These are phyloP conservation scores for Prionchulus punctatus DNA, from an alignment of 2,888 invertebrate genomes.

Conservation along the genomic window DNA sequence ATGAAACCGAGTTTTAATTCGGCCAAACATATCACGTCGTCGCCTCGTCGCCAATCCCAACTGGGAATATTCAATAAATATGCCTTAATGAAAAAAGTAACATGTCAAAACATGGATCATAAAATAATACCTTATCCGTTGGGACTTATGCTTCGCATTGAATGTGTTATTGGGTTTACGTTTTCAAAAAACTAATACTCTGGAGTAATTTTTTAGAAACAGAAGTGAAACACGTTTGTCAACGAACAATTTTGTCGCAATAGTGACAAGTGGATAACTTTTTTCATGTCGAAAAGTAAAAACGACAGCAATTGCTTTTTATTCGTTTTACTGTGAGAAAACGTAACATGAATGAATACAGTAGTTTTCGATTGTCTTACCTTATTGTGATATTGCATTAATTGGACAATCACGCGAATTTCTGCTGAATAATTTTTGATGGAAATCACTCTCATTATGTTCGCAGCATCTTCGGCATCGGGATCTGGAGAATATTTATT, in stretches of 20 bases:
- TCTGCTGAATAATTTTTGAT: slow-evolving; percentile 99
- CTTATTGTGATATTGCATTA: slow-evolving; percentile 99
- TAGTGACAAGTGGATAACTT: no score
- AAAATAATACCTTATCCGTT: not conserved
- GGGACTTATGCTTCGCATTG: no score
- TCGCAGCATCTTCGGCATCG: slow-evolving; percentile 98
- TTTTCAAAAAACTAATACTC: no score
- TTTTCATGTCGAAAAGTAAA: not conserved
- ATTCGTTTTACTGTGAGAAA: no score
- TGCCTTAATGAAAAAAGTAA: slow-evolving; percentile 47
- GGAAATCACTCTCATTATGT: slow-evolving; percentile 99
- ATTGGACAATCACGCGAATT: slow-evolving; percentile 96
- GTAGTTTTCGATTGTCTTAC: no score
- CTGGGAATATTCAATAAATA: slow-evolving; percentile 99
- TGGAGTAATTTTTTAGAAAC: not conserved
- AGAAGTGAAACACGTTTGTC: not conserved
- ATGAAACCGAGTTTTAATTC: slow-evolving; percentile 98
- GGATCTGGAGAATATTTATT: slow-evolving; percentile 99
- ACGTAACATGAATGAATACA: no score
- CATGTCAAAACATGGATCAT: not conserved
- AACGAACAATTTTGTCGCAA: no score
- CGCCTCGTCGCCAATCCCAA: slow-evolving; percentile 99
- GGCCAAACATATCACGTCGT: slow-evolving; percentile 96
- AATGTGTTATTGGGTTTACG: no score
- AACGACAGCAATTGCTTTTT: no score